A percentile compares a stretch with the other conserved stretches of the same genome.
phyloP scores from a whole-genome alignment of 1,140 invertebrate genomes.

The Brachionus manjavacas region DNA sequence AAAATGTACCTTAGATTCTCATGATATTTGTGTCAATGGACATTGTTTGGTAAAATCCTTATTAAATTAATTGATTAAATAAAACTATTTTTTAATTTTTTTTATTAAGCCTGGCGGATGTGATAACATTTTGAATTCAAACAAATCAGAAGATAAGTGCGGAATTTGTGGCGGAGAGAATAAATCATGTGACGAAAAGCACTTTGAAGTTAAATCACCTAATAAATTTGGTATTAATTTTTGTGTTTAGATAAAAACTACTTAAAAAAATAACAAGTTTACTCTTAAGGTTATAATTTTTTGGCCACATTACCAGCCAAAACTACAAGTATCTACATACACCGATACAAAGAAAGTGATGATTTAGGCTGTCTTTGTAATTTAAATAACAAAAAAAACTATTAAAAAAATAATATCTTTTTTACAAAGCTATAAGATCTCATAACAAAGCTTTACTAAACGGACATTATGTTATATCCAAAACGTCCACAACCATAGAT shows the following conservation, averaged over 20 bases:
- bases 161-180: constrained; percentile 41
- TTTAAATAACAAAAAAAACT: background rate
- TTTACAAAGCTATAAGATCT: constrained; percentile 14
- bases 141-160: constrained; percentile 3
- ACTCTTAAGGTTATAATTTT: constrained; percentile 12
- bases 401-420: background rate
- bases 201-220: background rate
- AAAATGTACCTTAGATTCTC: constrained; percentile 20
- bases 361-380: constrained; percentile 23
- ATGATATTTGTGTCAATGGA: constrained; percentile 42
- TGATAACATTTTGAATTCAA: constrained; percentile 36
- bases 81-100: background rate
- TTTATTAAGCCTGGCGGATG: constrained; percentile 26
- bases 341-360: background rate
- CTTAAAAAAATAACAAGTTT: too few species aligned
- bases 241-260: background rate
- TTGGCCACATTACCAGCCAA: background rate
- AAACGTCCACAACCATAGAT: constrained; percentile 1
- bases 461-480: constrained; percentile 34
- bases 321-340: constrained; percentile 17
- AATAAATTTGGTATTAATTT: constrained; percentile 9
- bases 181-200: background rate
- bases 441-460: background rate
- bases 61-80: too few species aligned
- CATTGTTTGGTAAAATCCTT: background rate